Base-by-base conservation (phyloP, 2,113 vertebrate genomes). In the Microtus ochrogaster region DNA sequence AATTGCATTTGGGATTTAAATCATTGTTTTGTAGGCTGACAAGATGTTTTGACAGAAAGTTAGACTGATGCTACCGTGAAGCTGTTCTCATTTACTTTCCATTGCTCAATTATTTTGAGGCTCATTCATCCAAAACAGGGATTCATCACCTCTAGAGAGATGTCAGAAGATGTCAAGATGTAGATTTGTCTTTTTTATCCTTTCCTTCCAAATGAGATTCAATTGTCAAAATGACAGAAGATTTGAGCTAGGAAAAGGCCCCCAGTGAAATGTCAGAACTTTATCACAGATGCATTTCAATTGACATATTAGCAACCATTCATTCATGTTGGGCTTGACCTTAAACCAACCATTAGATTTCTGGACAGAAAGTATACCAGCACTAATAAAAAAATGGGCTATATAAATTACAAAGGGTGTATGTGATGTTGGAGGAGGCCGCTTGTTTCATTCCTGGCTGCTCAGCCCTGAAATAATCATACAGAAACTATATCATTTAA, bases 131-230 rank as follows among this genome's bases (percentile, higher is more conserved):
- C 97, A 84, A 98, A 98, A 97, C 94, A 97, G 92, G 97, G 93
- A 98, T 98, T 97, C 96, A 97, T 98, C 96, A 98, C 47, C 92
- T 94, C 97, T 61, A 90, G 97, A 97, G 96, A 98, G 91, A 97
- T 26, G 91, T 98, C 98, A 98, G 88, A 97, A 97, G 87, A 95
- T 98, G 98, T 98, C 98, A 98, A 97, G 95, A 88, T 94, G 97
- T 79, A 98, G 88, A 98, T 98, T 98, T 98, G 95, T 98, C 98
- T 98, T 98, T 98, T 98, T 98, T 97, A 98, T 98, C 76, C 92
- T 97, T 97, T 97, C 94, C 87, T 97, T 98, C 94, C 92, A 98
- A 98, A 98, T 98, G 95, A 98, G 95, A 97, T 97, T 98, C 98
- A 95, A 81, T 97, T 98, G 98, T 97, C 98, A 98, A 97, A 93